Base-by-base conservation (phyloP, 2,113 vertebrate species). In the Trinectes maculatus region DNA sequence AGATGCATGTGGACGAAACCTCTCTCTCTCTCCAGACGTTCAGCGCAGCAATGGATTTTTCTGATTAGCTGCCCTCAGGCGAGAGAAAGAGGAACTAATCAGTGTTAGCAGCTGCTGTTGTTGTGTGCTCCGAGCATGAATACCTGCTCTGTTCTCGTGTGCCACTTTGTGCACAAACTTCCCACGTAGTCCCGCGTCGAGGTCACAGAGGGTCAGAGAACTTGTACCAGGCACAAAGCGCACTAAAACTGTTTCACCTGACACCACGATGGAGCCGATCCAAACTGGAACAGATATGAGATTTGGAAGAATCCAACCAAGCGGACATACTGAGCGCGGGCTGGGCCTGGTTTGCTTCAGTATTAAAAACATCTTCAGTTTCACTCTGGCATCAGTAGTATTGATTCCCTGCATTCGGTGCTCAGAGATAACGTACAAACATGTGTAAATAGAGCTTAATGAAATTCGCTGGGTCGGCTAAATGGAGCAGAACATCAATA, bases 51-150 rank as follows among this genome's bases (percentile, higher is more conserved):
- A 15, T 44, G 72, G 47, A 73, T 73, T 77, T 72, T 55, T 79
- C 48, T 79, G 86, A 80, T 80, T 84, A 69, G 62, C 56, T 58
- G 51, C 58, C 49, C 44, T 31, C 1, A 7, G 42, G 54, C 65
- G 28, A 40, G 57, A 73, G 54, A 51, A 15, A 53, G 77, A 84
- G 73, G 77, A 78, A 80, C 85, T 85, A 85, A 88, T 88, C 77
- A 78, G 75, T 47, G 33, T 52, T 69, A 80, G 80, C 85, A 88
- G 80, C 85, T 90, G 88, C 11, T 80, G 63, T 44, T 55, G 40
- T 60, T 55, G 55, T 74, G 49, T 26, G 18, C 36, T 31, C 21
- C 5, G 25, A 55, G 13, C 29, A 61, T 83, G 66, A 85, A 84
- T 78, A 71, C 57, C 49, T 56, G 64, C 75, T 85, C 74, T 84